Conservation (phyloP, 2,797 vertebrate genomes). For the Stomatorhinus walkeri region DNA sequence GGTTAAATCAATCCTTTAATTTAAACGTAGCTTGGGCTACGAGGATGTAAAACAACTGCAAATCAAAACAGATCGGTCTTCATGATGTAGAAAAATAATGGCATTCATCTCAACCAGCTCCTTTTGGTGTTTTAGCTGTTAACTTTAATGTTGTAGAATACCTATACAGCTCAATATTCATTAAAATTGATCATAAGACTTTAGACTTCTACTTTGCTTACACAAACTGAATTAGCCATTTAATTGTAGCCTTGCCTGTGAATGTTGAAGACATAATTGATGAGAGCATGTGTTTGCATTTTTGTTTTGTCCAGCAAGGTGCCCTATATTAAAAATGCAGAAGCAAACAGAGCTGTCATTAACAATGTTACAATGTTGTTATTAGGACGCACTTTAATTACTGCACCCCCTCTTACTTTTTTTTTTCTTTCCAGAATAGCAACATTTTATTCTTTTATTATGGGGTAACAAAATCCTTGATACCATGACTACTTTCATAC, state of each 20-base stretch:
- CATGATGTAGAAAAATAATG: not conserved
- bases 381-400: not conserved
- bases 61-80: not conserved
- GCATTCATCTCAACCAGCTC: not conserved
- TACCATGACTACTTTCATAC: not conserved
- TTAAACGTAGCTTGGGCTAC: not conserved
- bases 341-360: not conserved
- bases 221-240: not conserved
- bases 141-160: not conserved
- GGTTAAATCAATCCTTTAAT: not conserved
- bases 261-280: not conserved
- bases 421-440: not conserved
- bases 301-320: not conserved
- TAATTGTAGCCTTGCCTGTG: not conserved
- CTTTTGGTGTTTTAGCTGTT: not conserved
- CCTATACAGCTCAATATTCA: not conserved
- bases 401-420: not conserved
- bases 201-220: not conserved
- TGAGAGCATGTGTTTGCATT: not conserved
- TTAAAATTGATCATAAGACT: not conserved
- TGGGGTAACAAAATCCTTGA: not conserved
- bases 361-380: not conserved
- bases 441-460: not conserved
- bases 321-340: not conserved
- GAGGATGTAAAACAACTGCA: not conserved